A percentile compares a stretch with the other conserved stretches of the same genome.
Evolutionary conservation across 2,797 vertebrate species (phyloP).

Genomic region (Cyclopterus lumpus): DNA sequence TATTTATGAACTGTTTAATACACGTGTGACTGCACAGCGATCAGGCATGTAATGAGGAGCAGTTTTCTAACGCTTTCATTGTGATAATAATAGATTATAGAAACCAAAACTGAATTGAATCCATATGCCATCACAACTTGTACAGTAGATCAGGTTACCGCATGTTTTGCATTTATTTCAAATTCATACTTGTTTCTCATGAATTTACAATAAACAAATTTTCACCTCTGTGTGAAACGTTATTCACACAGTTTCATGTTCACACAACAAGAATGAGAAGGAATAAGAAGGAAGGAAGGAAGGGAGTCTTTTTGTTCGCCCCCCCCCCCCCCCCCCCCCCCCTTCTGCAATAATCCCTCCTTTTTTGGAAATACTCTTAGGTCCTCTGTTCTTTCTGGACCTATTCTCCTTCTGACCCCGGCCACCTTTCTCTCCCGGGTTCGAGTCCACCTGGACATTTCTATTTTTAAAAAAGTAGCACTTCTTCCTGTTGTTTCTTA

Average conservation of each 20-base stretch:
- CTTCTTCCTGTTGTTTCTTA: conserved; percentile 9
- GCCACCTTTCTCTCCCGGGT: conserved; percentile 25
- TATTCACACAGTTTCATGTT: conserved; percentile 39
- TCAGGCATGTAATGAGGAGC: neutral
- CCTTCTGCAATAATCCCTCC: conserved; percentile 13
- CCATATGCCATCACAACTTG: neutral
- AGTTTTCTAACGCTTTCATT: conserved; percentile 18
- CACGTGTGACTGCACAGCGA: neutral
- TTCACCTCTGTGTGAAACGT: neutral
- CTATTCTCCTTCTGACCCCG: conserved; percentile 21
- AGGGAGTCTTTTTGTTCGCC: conserved; percentile 44
- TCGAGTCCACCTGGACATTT: conserved; percentile 14
- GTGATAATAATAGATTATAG: neutral
- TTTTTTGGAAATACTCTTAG: conserved; percentile 53
- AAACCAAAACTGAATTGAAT: neutral
- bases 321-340: too few relatives aligned
- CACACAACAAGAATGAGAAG: conserved; percentile 17
- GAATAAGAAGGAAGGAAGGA: conserved; percentile 41
- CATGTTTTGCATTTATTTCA: neutral
- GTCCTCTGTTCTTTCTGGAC: conserved; percentile 23
- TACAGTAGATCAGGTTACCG: neutral
- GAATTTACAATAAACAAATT: neutral
- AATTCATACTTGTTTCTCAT: neutral
- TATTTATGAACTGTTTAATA: neutral
- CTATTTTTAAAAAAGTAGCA: neutral